A percentile compares a stretch with the other conserved stretches of the same genome.
phyloP scores from a whole-genome alignment of 2,797 vertebrate genomes.

The Melanotaenia boesemani region DNA sequence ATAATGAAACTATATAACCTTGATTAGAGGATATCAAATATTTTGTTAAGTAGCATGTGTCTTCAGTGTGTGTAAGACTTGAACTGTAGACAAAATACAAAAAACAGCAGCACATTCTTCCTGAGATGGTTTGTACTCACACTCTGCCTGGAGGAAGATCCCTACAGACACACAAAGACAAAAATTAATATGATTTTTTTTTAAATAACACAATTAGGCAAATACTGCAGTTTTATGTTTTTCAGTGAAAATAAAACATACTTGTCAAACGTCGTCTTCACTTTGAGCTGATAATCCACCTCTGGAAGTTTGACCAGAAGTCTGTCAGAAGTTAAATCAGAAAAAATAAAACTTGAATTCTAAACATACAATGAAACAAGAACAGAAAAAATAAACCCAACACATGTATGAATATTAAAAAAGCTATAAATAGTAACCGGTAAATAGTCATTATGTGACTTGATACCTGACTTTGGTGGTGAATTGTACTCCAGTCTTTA shows the following conservation, averaged over 20 bases:
- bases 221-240: neutral
- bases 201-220: neutral
- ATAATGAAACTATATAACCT: neutral
- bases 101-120: slow-evolving; percentile 26
- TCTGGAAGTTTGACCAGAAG: slow-evolving; percentile 95
- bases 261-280: slow-evolving; percentile 98
- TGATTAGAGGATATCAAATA: neutral
- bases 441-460: neutral
- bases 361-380: neutral
- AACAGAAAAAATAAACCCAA: no score
- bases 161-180: slow-evolving; percentile 66
- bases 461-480: slow-evolving; percentile 95
- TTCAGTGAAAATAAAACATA: slow-evolving; percentile 64
- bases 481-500: slow-evolving; percentile 97
- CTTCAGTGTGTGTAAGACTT: neutral
- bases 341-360: neutral
- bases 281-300: slow-evolving; percentile 96
- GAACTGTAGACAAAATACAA: slow-evolving; percentile 29
- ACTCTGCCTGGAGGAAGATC: slow-evolving; percentile 86
- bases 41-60: neutral
- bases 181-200: neutral
- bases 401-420: neutral
- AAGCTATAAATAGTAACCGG: neutral
- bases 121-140: slow-evolving; percentile 76
- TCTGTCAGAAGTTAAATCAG: slow-evolving; percentile 77